A percentile compares a stretch with the other conserved stretches of the same genome.
Conservation (phyloP, 1,140 invertebrate genomes). For the Zaprionus ghesquierei region DNA sequence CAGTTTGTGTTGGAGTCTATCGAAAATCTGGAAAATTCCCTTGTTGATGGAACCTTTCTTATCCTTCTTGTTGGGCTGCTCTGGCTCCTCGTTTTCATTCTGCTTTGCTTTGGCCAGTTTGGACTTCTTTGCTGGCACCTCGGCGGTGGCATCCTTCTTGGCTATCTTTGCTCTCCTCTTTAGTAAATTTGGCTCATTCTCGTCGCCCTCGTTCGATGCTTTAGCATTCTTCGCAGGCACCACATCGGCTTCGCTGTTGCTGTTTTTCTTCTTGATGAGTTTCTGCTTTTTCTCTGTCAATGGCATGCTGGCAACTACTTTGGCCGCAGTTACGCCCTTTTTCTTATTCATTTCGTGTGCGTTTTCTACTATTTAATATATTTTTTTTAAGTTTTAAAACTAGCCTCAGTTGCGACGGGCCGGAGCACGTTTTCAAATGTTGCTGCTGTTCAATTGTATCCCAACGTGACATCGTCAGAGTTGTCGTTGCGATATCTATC, state of each 20-base stretch:
- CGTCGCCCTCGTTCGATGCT: background rate
- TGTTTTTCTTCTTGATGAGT: background rate
- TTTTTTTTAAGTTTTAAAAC: background rate
- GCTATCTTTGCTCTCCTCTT: background rate
- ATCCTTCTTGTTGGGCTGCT: background rate
- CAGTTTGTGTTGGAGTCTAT: conserved; percentile 10
- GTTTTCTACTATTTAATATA: no score
- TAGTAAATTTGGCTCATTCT: background rate
- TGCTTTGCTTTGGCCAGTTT: background rate
- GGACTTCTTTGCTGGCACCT: background rate
- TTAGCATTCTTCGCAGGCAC: background rate
- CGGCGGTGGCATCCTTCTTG: background rate
- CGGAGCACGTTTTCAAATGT: background rate
- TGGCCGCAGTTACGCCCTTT: background rate
- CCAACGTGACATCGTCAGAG: background rate
- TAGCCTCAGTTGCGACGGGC: no score
- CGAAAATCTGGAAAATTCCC: conserved; percentile 40
- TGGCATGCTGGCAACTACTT: background rate
- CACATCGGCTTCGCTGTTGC: background rate
- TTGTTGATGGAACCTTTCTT: conserved; percentile 33
- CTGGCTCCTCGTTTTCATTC: background rate
- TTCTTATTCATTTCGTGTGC: background rate
- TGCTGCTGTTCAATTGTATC: background rate
- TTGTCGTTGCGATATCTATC: background rate
- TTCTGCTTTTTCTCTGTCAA: background rate